Evolutionary conservation across 2,113 vertebrate species (phyloP), one percentile per base, ranked within the genome.

Genomic region (Pholis gunnellus): DNA sequence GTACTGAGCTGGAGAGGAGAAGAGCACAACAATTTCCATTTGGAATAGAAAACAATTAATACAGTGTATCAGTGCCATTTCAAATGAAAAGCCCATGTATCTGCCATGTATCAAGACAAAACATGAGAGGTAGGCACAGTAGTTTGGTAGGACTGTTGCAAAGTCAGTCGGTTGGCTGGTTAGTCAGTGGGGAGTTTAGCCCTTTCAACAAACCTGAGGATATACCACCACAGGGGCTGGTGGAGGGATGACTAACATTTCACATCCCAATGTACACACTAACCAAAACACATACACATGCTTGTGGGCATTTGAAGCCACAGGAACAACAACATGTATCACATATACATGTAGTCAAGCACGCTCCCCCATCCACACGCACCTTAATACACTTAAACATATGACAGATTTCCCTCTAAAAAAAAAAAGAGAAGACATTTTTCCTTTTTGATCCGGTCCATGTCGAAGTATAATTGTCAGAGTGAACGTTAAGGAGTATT

Each of bases 1-100:
- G 93, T 98, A 98, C 86, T 97, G 97, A 89, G 96, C 97, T 98
- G 89, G 69, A 86, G 82, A 82, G 46, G 57, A 52, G 61, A 29
- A 73, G 2, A 38, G 20, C n/a, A 70, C 29, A 67, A 1, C 18
- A n/a, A 46, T 57, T 59, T 42, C 1, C 9, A 40, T 50, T 63
- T 25, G 17, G 14, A 31, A 40, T 17, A 36, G 8, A 79, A 3
- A 61, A 36, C 22, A 31, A 40, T 25, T 2, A 63, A 59, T 17
- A n/a, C 22, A 9, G 25, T 17, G 17, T 34, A 9, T 46, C 10
- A 22, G 25, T 50, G 22, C n/a, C 7, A 46, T 31, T 65, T 22
- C 27, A 0, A 66, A 48, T 65, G 2, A 38, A 66, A 59, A 46
- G 29, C 10, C 38, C 5, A 20, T 34, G 25, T 18, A 8, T 72